phyloP scores from a whole-genome alignment of 2,113 vertebrate genomes.

The Sinocyclocheilus rhinocerous region DNA sequence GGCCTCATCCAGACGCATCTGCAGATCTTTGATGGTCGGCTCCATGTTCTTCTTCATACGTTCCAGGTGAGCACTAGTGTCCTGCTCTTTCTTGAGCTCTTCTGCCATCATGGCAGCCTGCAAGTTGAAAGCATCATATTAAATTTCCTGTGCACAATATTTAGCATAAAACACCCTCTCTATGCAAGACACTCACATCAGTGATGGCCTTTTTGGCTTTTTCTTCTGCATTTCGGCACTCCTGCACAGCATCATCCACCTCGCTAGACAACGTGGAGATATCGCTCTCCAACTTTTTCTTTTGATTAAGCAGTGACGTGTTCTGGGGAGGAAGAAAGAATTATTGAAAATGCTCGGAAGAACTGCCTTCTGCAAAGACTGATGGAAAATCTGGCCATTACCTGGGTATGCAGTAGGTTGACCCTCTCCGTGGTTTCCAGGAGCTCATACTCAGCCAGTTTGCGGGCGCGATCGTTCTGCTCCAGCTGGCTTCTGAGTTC shows the following conservation, averaged over 20 bases:
- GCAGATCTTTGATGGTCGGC: slow-evolving; percentile 91
- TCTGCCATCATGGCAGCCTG: slow-evolving; percentile 97
- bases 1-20: slow-evolving; percentile 88
- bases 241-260: slow-evolving; percentile 87
- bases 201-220: slow-evolving; percentile 95
- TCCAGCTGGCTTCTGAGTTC: slow-evolving; percentile 84
- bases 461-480: slow-evolving; percentile 85
- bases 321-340: slow-evolving; percentile 76
- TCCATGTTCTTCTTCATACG: slow-evolving; percentile 98
- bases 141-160: neutral
- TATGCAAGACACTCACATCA: slow-evolving; percentile 76
- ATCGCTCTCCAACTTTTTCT: slow-evolving; percentile 91
- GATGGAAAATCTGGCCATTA: slow-evolving; percentile 22
- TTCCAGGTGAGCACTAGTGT: slow-evolving; percentile 87
- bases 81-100: slow-evolving; percentile 96
- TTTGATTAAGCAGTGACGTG: slow-evolving; percentile 87
- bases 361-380: neutral
- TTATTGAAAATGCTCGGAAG: neutral
- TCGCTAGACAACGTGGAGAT: slow-evolving; percentile 81
- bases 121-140: neutral
- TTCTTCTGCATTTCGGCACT: slow-evolving; percentile 88
- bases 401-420: slow-evolving; percentile 91
- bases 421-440: slow-evolving; percentile 86
- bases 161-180: neutral
- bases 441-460: slow-evolving; percentile 90